These are phyloP conservation scores for Drosophila fungiperda DNA, from an alignment of 2,888 invertebrate genomes.

Conservation along the genomic window DNA sequence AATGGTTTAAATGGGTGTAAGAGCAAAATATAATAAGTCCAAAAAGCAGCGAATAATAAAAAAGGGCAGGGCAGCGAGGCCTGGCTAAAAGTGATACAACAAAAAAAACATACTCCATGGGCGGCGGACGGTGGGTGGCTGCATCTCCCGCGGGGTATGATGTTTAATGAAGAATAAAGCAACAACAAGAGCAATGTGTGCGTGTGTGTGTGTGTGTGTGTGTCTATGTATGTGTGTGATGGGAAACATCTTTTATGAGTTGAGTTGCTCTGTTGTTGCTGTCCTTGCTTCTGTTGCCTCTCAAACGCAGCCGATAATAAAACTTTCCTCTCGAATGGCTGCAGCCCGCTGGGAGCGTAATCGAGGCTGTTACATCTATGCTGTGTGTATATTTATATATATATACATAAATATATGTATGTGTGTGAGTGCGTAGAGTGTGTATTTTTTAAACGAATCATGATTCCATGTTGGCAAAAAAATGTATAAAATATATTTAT, in stretches of 20 bases:
- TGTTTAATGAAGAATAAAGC: slow-evolving; percentile 79
- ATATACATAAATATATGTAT: no score
- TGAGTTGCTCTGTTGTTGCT: slow-evolving; percentile 61
- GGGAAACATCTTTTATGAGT: slow-evolving; percentile 83
- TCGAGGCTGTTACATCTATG: slow-evolving; percentile 77
- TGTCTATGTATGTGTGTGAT: slow-evolving; percentile 51
- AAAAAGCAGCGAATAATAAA: slow-evolving; percentile 69
- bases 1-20: slow-evolving; percentile 81
- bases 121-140: slow-evolving; percentile 37
- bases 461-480: slow-evolving; percentile 35
- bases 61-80: slow-evolving; percentile 47
- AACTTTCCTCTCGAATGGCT: slow-evolving; percentile 75
- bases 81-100: slow-evolving; percentile 13
- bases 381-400: slow-evolving; percentile 9
- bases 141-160: slow-evolving; percentile 64
- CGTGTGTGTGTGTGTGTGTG: not conserved
- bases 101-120: slow-evolving; percentile 35
- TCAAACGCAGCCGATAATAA: slow-evolving; percentile 80
- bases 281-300: slow-evolving; percentile 59
- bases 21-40: slow-evolving; percentile 76
- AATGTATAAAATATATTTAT: slow-evolving; percentile 27
- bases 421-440: slow-evolving; percentile 21
- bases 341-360: slow-evolving; percentile 81
- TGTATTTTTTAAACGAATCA: slow-evolving; percentile 47
- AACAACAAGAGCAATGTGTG: slow-evolving; percentile 42